Base-by-base conservation (phyloP, 2,888 invertebrate genomes). In the Lathronympha strigana region DNA sequence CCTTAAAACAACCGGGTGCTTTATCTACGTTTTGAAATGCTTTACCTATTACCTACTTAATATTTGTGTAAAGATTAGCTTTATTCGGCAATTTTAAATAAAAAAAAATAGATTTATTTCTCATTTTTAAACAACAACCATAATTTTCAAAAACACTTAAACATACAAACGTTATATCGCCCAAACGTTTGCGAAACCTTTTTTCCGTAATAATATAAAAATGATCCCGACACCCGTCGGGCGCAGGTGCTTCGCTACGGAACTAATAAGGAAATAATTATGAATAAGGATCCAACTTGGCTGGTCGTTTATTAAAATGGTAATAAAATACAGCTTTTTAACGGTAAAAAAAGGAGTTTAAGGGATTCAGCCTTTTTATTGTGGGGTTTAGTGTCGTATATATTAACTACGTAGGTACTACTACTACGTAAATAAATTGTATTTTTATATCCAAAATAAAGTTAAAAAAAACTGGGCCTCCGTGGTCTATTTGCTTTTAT, bases 231-330 rank as follows among this genome's bases (percentile, higher is more conserved):
- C 57, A 69, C 68, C 72, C 69, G 71, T 75, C 71, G 68, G 51
- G 28, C 70, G 68, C 81, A 82, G 81, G 79, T 80, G 81, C 67
- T 70, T 66, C 70, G 33, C 69, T 49, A 69, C 63, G 60, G 67
- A 69, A 71, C 79, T 81, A 81, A 81, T 81, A 82, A 82, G 77
- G 75, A 76, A 79, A 81, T 81, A 79, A 81, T 81, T 80, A 82
- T 82, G 79, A 80, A 73, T 77, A 76, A 81, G 76, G 76, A 73
- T 72, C 67, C 75, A 67, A 76, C 76, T 79, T 71, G 68, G 76
- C 72, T 78, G 75, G 76, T 71, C 78, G 75, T 78, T 79, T 79
- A 81, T 81, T 79, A 80, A 80, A 82, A 75, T 73, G 73, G 72
- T 74, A 76, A 78, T 77, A 72, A 75, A 63, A 63, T 33, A 63